phyloP scores from a whole-genome alignment of 2,113 vertebrate genomes.

The Clarias macrocephalus region DNA sequence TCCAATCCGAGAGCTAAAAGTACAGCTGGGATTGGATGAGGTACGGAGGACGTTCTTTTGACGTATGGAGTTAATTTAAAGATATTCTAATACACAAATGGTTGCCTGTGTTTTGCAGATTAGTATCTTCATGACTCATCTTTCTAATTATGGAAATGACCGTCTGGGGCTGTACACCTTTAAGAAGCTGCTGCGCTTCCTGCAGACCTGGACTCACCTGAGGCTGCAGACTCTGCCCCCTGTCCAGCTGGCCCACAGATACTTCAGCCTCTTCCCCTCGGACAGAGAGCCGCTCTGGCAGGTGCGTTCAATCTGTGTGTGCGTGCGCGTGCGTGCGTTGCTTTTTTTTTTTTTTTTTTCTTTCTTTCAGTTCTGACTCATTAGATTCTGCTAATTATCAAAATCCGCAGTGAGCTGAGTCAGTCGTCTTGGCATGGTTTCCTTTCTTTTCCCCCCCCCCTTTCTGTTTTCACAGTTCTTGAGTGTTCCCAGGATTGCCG shows the following conservation, averaged over 20 bases:
- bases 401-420: constrained; percentile 23
- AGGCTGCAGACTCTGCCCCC: constrained; percentile 92
- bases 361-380: constrained; percentile 20
- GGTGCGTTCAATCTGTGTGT: constrained; percentile 65
- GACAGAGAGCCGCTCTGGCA: constrained; percentile 97
- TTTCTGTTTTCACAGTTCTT: not conserved
- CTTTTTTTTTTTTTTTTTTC: not conserved
- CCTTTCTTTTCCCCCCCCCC: not conserved
- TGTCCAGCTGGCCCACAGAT: constrained; percentile 89
- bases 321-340: not conserved
- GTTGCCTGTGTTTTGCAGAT: constrained; percentile 72
- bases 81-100: not conserved
- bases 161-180: constrained; percentile 96
- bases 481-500: constrained; percentile 23
- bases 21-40: not conserved
- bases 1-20: not conserved
- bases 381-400: constrained; percentile 17
- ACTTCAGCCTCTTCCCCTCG: constrained; percentile 96
- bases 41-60: not conserved
- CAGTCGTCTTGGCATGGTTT: constrained; percentile 17
- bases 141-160: constrained; percentile 97
- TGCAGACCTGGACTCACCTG: constrained; percentile 93
- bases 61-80: not conserved
- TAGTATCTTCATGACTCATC: constrained; percentile 98
- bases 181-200: constrained; percentile 88